Conservation (phyloP, 2,797 vertebrate species). For the Hydrophis major region DNA sequence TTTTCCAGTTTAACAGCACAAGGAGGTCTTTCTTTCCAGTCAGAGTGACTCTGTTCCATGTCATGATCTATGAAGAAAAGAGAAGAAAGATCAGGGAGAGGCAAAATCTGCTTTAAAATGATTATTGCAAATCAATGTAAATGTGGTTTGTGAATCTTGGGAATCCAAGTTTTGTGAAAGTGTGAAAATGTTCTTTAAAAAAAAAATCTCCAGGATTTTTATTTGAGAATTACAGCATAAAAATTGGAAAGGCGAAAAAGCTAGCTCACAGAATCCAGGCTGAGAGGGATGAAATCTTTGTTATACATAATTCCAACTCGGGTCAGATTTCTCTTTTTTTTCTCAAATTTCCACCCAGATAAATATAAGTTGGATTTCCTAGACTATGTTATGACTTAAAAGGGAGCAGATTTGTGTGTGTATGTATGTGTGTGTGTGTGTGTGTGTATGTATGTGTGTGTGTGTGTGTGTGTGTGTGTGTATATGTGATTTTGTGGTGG, state of each 20-base stretch:
- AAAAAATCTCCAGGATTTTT: neutral
- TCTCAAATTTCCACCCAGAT: too few species aligned
- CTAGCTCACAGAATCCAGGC: neutral
- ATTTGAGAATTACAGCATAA: neutral
- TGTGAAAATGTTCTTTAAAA: neutral
- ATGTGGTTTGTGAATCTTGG: neutral
- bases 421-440: too few species aligned
- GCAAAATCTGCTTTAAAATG: neutral
- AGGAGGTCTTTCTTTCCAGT: conserved; percentile 44
- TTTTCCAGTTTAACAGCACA: conserved; percentile 49
- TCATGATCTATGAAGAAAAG: conserved; percentile 4
- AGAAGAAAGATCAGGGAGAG: neutral
- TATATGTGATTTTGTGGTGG: too few species aligned
- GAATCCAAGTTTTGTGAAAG: neutral
- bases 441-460: too few species aligned
- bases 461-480: too few species aligned
- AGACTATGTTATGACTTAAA: too few species aligned
- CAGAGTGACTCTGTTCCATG: conserved; percentile 46
- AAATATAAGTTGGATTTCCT: too few species aligned
- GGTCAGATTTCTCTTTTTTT: neutral
- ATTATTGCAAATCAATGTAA: neutral
- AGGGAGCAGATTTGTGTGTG: too few species aligned
- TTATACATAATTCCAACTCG: neutral
- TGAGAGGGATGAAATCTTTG: neutral
- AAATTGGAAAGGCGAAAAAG: neutral